These are phyloP conservation scores for Lepus townsendii DNA, from an alignment of 2,797 vertebrate genomes.

Conservation along the genomic window DNA sequence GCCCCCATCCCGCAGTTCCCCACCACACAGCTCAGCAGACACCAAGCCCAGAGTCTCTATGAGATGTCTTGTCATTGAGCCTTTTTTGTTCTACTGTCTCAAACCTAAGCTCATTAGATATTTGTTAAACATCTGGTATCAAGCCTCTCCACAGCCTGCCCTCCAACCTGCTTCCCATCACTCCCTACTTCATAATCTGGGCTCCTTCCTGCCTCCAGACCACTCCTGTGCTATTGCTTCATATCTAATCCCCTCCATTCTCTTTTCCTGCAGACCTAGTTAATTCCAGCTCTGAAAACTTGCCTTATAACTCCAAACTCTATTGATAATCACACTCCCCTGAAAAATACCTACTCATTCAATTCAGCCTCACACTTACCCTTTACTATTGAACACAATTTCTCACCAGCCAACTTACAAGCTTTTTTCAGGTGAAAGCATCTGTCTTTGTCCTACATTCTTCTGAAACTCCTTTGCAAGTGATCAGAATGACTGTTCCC, in stretches of 20 bases:
- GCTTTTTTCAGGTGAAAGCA: background rate
- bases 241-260: background rate
- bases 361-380: background rate
- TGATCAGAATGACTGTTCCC: background rate
- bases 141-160: background rate
- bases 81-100: background rate
- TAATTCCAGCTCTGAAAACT: background rate
- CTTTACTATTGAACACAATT: background rate
- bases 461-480: background rate
- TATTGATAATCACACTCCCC: background rate
- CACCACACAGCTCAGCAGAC: background rate
- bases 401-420: background rate
- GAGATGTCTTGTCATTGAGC: background rate
- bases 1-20: fast-evolving
- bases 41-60: background rate
- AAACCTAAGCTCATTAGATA: background rate
- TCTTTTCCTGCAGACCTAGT: slow-evolving; percentile 12
- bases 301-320: background rate
- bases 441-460: background rate
- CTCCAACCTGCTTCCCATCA: background rate
- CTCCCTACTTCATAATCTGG: no score
- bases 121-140: background rate
- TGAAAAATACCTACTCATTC: background rate
- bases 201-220: background rate
- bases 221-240: background rate